A percentile compares a stretch with the other conserved stretches of the same genome.
These are phyloP conservation scores for Pseudomyrmex cubaensis DNA, from an alignment of 1,140 invertebrate species.

Conservation along the genomic window DNA sequence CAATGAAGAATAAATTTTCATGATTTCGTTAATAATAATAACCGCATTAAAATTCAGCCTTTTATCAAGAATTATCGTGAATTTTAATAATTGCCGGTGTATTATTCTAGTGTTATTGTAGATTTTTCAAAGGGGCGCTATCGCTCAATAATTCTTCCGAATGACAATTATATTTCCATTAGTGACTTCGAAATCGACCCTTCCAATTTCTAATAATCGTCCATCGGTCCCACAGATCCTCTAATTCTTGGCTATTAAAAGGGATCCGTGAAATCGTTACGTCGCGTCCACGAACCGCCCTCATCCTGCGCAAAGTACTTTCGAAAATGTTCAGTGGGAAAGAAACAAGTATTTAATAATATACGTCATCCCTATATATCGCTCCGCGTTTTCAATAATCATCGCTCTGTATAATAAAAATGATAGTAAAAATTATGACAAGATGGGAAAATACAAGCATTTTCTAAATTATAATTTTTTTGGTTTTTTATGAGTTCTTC, in stretches of 20 bases:
- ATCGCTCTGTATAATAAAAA: neutral
- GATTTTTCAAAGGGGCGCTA: constrained; percentile 11
- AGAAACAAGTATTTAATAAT: constrained; percentile 33
- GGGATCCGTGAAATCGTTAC: constrained; percentile 67
- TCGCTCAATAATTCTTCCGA: constrained; percentile 53
- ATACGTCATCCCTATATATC: neutral
- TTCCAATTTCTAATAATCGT: constrained; percentile 77
- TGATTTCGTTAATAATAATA: neutral
- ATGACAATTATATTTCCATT: constrained; percentile 81
- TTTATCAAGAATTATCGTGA: neutral
- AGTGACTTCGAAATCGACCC: constrained; percentile 69
- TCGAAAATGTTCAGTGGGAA: constrained; percentile 47
- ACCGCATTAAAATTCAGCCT: constrained; percentile 14
- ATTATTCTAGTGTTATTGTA: constrained; percentile 1
- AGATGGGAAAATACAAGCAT: neutral
- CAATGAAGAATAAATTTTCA: neutral
- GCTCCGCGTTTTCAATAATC: constrained; percentile 1
- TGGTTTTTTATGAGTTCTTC: neutral
- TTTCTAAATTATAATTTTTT: neutral
- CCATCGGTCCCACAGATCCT: constrained; percentile 74
- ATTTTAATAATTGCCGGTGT: constrained; percentile 23
- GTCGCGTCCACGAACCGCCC: constrained; percentile 48
- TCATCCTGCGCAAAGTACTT: constrained; percentile 60
- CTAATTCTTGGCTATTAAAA: constrained; percentile 76
- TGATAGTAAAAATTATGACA: neutral